Evolutionary conservation across 2,113 vertebrate genomes (phyloP), one percentile per base, ranked within the genome.

Genomic region (Sclerurus mexicanus): DNA sequence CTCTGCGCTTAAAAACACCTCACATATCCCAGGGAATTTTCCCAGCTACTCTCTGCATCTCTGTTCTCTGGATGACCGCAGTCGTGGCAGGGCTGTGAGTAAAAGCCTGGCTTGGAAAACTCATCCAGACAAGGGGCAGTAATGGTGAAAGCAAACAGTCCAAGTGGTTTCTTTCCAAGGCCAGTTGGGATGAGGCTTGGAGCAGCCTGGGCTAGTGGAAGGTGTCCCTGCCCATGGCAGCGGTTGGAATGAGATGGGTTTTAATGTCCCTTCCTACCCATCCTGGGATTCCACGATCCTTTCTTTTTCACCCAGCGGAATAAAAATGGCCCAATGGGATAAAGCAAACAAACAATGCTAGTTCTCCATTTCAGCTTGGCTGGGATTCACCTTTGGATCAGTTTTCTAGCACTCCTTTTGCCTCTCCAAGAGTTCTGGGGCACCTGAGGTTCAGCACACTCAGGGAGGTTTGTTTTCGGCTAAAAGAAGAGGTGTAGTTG

Each of bases 1-100:
- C 31, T 47, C 40, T 39, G 4, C 27, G 3, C 14, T 37, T 39
- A 47, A 53, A 62, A 79, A 44, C 21, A 10, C 14, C 53, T 53
- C 7, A 0, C 37, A 4, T 12, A 1, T 2, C n/a, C 39, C 59
- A 44, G n/a, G 50, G 42, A 7, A 0, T 17, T 80, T 55, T 40
- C 62, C 58, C 75, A 91, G 63, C 62, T 52, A 4, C 73, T 77
- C 73, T 16, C 35, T 33, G 13, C 4, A 21, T 22, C 44, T 37
- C 7, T n/a, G 1, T 89, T 85, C 85, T 37, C 74, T 76, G 75
- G 23, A 25, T 58, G 79, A 50, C 74, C 49, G 17, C 30, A 52
- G 79, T 50, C 58, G n/a, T 19, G 19, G n/a, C 44, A 49, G 52
- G 62, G 74, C 58, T 85, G 40, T 39, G 10, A 53, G 82, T 50